Base-by-base conservation (phyloP, 2,113 vertebrate species). In the Neopipo cinnamomea region DNA sequence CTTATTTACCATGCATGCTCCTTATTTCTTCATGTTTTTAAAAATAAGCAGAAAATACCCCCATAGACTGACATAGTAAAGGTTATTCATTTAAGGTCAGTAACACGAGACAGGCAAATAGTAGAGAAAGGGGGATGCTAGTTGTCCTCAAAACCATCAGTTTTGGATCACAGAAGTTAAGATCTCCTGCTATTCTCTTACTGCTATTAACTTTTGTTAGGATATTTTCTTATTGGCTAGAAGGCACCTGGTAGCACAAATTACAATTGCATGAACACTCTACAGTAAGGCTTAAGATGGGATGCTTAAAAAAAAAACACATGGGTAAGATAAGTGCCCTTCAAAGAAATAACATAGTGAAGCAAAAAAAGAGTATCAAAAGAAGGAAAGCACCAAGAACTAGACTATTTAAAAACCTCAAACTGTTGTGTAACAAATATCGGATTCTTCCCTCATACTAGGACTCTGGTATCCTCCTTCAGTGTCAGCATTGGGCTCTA, bases 301-400 rank as follows among this genome's bases (percentile, higher is more conserved):
- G 47, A 86, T 65, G 63, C 22, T 47, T 86, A 61, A 63, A 89
- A 89, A 92, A 22, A 91, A 84, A 86, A 18, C 7, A 11, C 4
- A 7, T 56, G 19, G 20, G 20, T 62, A 79, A 85, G 71, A 16
- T 28, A 77, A 74, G 19, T 44, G 44, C 19, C 24, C 5, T 68
- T 93, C 62, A 62, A 35, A 68, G 91, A 92, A 72, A 90, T 58
- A 52, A 68, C n/a, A 53, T 1, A 91, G 56, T 46, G 67, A 95
- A 95, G 68, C 47, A 72, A 91, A 88, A 88, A 79, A 58, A 78
- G 85, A 87, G 5, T 67, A 55, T 68, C 31, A 75, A 74, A 92
- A 95, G 56, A 89, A 91, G 91, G 86, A 96, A 37, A 28, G 88
- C 37, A 76, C 63, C 37, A 85, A 90, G 88, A 86, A 83, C 72